A percentile compares a stretch with the other conserved stretches of the same genome.
Conservation (phyloP, 2,888 invertebrate genomes). For the Eilema sororculum region DNA sequence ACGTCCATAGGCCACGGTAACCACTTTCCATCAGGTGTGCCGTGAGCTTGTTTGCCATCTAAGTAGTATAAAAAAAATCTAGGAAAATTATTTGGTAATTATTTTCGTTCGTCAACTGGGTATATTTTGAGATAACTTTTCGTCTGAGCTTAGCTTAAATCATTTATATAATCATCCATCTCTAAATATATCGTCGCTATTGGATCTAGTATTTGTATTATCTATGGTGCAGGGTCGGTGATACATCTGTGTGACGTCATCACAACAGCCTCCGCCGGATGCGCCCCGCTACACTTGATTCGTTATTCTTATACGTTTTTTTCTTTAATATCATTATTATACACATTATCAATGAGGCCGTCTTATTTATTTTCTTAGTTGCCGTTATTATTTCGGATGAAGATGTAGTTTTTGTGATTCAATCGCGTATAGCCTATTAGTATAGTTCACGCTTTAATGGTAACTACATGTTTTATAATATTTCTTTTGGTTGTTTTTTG, state of each 20-base stretch:
- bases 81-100: too few relatives aligned
- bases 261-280: conserved; percentile 60
- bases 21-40: too few relatives aligned
- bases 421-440: conserved; percentile 70
- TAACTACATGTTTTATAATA: conserved; percentile 66
- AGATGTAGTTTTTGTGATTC: conserved; percentile 75
- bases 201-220: not conserved
- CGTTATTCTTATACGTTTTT: conserved; percentile 52
- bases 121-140: too few relatives aligned
- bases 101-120: too few relatives aligned
- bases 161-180: too few relatives aligned
- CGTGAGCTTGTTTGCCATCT: too few relatives aligned
- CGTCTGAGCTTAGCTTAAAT: not conserved
- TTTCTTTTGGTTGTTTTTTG: conserved; percentile 64
- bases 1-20: too few relatives aligned
- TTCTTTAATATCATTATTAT: conserved; percentile 71
- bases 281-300: conserved; percentile 64
- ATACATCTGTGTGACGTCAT: conserved; percentile 29
- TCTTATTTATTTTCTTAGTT: conserved; percentile 76
- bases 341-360: conserved; percentile 71
- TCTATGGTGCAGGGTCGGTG: conserved; percentile 20
- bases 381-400: conserved; percentile 77
- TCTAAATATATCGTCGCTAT: not conserved
- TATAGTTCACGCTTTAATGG: conserved; percentile 71
- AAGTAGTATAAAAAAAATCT: too few relatives aligned